These are phyloP conservation scores for Bombylius discolor DNA, from an alignment of 2,888 invertebrate species.

Conservation along the genomic window DNA sequence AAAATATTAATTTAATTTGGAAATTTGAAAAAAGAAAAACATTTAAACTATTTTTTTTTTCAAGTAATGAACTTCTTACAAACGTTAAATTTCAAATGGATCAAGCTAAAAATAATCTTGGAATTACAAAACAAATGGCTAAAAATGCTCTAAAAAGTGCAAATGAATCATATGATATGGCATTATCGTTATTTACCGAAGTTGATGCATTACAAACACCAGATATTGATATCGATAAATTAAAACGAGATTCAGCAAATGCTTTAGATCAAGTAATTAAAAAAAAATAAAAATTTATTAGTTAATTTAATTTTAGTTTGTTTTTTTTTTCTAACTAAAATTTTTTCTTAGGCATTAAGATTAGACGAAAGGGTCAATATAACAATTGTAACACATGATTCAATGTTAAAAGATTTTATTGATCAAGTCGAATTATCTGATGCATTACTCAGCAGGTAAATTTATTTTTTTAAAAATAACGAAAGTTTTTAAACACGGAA, in stretches of 20 bases:
- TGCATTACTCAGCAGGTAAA: not conserved
- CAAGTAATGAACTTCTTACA: conserved; percentile 51
- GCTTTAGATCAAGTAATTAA: conserved; percentile 52
- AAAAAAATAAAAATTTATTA: not conserved
- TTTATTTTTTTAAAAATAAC: no score
- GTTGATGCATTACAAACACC: conserved; percentile 69
- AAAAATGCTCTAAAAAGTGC: conserved; percentile 63
- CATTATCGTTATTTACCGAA: conserved; percentile 64
- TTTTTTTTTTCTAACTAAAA: no score
- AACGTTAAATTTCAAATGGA: conserved; percentile 51
- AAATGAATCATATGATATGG: conserved; percentile 64
- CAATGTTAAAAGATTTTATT: conserved; percentile 42
- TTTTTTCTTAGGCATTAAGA: not conserved
- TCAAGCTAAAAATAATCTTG: conserved; percentile 55
- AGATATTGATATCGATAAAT: conserved; percentile 53
- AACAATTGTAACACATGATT: conserved; percentile 34
- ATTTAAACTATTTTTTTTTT: conserved; percentile 12
- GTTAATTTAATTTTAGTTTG: not conserved
- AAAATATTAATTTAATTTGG: no score
- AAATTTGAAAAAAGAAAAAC: not conserved
- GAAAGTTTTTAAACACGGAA: no score
- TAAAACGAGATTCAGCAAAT: conserved; percentile 50
- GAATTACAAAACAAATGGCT: conserved; percentile 55
- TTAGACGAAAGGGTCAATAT: conserved; percentile 23
- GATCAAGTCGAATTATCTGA: not conserved